A percentile compares a stretch with the other conserved stretches of the same genome.
phyloP scores from a whole-genome alignment of 2,888 invertebrate species.

The Mimumesa dahlbomi region DNA sequence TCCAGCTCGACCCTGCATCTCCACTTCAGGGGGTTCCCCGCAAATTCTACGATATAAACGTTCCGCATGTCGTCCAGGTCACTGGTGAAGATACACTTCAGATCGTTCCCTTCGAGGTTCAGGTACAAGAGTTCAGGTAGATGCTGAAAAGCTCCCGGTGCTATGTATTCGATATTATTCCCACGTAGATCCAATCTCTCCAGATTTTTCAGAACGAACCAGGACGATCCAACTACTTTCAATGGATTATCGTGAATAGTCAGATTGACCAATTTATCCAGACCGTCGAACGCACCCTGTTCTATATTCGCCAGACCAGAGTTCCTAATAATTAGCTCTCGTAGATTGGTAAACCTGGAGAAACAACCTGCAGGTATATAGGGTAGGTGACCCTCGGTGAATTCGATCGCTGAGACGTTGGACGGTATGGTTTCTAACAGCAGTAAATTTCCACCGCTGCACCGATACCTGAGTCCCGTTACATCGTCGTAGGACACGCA shows the following conservation, averaged over 20 bases:
- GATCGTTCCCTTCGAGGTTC: conserved; percentile 69
- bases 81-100: conserved; percentile 69
- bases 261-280: conserved; percentile 54
- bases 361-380: conserved; percentile 53
- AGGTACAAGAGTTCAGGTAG: conserved; percentile 61
- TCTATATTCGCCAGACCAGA: conserved; percentile 63
- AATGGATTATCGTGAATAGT: conserved; percentile 68
- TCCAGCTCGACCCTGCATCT: conserved; percentile 68
- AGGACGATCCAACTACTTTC: conserved; percentile 52
- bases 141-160: conserved; percentile 60
- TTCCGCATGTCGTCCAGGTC: conserved; percentile 63
- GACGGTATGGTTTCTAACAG: conserved; percentile 59
- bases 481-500: conserved; percentile 30
- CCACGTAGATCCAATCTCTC: conserved; percentile 65
- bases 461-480: conserved; percentile 54
- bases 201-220: conserved; percentile 61
- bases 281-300: conserved; percentile 58
- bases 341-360: conserved; percentile 58
- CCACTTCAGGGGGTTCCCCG: conserved; percentile 71
- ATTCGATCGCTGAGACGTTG: conserved; percentile 64
- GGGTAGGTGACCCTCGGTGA: conserved; percentile 65
- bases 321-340: conserved; percentile 64
- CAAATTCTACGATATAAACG: conserved; percentile 64
- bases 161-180: conserved; percentile 66
- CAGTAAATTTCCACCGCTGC: conserved; percentile 62